These are phyloP conservation scores for Uromys caudimaculatus DNA, from an alignment of 2,797 vertebrate species.

Conservation along the genomic window DNA sequence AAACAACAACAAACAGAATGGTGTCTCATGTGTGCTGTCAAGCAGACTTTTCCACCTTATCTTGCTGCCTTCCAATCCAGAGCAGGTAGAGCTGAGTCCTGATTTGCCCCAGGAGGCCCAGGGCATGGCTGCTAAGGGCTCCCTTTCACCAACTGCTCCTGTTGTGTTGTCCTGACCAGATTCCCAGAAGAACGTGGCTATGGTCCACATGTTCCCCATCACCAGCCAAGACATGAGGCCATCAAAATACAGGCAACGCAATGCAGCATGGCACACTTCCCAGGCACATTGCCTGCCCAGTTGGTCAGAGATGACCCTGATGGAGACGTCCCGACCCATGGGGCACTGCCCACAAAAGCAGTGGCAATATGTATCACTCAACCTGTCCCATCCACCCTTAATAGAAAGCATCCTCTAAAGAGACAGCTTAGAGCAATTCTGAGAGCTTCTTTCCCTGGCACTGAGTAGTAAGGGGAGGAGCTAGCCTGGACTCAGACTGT, in stretches of 20 bases:
- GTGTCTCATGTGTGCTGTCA: not conserved
- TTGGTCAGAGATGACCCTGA: conserved; percentile 11
- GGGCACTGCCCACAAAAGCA: not conserved
- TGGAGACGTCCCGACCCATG: conserved; percentile 29
- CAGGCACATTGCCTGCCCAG: not conserved
- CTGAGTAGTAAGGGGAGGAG: not conserved
- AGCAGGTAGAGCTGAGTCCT: not conserved
- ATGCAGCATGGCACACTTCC: not conserved
- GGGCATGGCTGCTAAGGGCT: not conserved
- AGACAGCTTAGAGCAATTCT: not conserved
- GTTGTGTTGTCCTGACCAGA: not conserved
- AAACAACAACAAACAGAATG: not conserved
- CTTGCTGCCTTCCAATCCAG: not conserved
- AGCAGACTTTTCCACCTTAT: not conserved
- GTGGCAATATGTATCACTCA: not conserved
- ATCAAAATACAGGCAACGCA: not conserved
- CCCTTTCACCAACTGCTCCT: not conserved
- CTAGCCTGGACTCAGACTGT: not conserved
- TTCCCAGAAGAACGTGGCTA: conserved; percentile 62
- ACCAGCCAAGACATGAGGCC: conserved; percentile 11
- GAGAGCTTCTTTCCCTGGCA: not conserved
- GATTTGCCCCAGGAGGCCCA: not conserved
- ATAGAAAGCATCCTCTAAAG: not conserved
- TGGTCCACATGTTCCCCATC: conserved; percentile 13
- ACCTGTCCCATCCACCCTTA: not conserved